These are phyloP conservation scores for Germaria angustata DNA, from an alignment of 2,888 invertebrate genomes.

Conservation along the genomic window DNA sequence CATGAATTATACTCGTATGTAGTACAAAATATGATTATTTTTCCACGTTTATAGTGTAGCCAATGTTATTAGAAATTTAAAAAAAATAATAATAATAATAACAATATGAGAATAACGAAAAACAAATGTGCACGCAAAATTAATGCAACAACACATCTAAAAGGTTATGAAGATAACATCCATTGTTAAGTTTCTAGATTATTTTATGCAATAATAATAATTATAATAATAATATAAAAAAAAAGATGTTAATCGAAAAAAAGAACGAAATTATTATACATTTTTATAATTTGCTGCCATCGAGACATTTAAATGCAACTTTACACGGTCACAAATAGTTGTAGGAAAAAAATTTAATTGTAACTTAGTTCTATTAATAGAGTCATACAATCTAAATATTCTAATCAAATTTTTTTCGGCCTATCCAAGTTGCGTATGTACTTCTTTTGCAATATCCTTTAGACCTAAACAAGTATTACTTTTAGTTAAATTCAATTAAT, in stretches of 20 bases:
- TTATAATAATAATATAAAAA: neutral
- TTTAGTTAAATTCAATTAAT: slow-evolving; percentile 44
- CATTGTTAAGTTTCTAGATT: neutral
- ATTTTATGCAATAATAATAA: neutral
- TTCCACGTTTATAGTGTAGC: neutral
- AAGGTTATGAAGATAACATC: slow-evolving; percentile 58
- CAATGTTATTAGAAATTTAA: slow-evolving; percentile 34
- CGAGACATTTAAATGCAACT: too few relatives aligned
- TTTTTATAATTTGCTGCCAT: too few relatives aligned
- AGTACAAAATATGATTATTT: slow-evolving; percentile 1
- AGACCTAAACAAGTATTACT: neutral
- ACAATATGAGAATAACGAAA: neutral
- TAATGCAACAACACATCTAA: slow-evolving; percentile 17
- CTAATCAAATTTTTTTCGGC: neutral
- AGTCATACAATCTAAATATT: too few relatives aligned
- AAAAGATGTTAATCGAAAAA: too few relatives aligned
- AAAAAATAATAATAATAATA: neutral
- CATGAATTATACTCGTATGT: neutral
- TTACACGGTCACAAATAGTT: too few relatives aligned
- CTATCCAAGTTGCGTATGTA: neutral
- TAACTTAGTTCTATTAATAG: too few relatives aligned
- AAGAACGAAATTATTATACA: too few relatives aligned
- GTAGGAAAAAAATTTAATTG: too few relatives aligned
- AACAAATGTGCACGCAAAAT: slow-evolving; percentile 21
- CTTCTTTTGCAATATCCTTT: slow-evolving; percentile 24